phyloP scores from a whole-genome alignment of 2,797 vertebrate species.

The Gobionotothen gibberifrons region DNA sequence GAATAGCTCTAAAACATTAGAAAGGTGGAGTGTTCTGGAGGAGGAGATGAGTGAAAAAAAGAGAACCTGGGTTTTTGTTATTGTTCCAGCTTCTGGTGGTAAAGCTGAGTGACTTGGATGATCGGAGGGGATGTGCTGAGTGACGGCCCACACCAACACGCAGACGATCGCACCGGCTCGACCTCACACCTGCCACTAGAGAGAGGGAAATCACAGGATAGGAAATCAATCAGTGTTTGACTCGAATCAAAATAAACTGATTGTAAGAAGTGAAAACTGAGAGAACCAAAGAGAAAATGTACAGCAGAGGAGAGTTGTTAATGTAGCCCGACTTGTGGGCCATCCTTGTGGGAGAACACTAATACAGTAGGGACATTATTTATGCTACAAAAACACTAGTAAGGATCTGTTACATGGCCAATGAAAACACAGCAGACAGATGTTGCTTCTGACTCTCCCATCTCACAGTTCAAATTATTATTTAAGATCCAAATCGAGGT shows the following conservation, averaged over 20 bases:
- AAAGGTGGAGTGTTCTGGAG: background rate
- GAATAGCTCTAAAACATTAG: background rate
- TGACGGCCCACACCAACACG: slow-evolving; percentile 82
- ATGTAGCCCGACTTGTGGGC: background rate
- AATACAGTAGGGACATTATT: slow-evolving; percentile 20
- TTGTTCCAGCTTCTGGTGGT: slow-evolving; percentile 58
- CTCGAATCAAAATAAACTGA: background rate
- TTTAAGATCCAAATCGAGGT: background rate
- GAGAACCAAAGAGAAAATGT: slow-evolving; percentile 8
- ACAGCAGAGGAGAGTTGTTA: slow-evolving; percentile 12
- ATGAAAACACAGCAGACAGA: slow-evolving; percentile 38
- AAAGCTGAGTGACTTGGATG: slow-evolving; percentile 79
- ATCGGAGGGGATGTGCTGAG: slow-evolving; percentile 78
- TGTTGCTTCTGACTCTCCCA: slow-evolving; percentile 21
- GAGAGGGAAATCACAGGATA: slow-evolving; percentile 27
- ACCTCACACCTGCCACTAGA: slow-evolving; percentile 70
- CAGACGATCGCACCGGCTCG: slow-evolving; percentile 67
- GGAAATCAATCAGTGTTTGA: background rate
- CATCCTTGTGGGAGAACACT: slow-evolving; percentile 21
- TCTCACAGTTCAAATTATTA: background rate
- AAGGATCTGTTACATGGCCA: slow-evolving; percentile 11
- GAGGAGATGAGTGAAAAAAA: background rate
- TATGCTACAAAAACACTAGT: slow-evolving; percentile 10
- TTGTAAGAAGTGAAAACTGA: background rate
- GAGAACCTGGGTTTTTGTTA: slow-evolving; percentile 30